Base-by-base conservation (phyloP, 2,113 vertebrate genomes). In the Bambusicola thoracicus region DNA sequence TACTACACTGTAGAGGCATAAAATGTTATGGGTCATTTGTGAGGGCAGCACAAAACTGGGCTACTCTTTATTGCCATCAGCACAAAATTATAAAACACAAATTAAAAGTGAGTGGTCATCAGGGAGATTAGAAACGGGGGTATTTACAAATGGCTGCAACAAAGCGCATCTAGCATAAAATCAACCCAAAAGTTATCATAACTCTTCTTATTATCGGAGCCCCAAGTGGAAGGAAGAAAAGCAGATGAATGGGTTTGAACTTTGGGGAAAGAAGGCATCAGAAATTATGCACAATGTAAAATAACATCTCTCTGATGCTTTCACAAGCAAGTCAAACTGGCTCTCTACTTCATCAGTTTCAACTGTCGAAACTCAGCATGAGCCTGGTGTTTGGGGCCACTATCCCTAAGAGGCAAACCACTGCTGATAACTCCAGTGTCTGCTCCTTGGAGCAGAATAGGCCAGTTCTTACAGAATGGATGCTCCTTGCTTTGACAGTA, bases 51-150 rank as follows among this genome's bases (percentile, higher is more conserved):
- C 76, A 75, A 92, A 80, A 89, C 75, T 85, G 29, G 72, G 65
- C 79, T 89, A 93, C 73, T 74, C 79, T 87, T 91, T 91, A 92
- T 13, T 87, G 79, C 41, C 81, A 85, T 82, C 93, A 85, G 87
- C 22, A 80, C 46, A 81, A 73, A 93, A 94, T 53, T 66, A 66
- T 34, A 36, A 40, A 89, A 93, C 24, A 38, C 38, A 82, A 95
- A 93, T 89, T 76, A 82, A 89, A 93, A 94, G 29, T 19, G 36
- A 95, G 65, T 75, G 89, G 79, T 43, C 87, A 72, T 49, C 32
- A 29, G 85, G 61, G 85, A 94, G 72, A 63, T 67, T 30, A 83
- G 38, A 40, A 82, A 67, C 7, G 20, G 34, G 41, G 19, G 38
- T 77, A 93, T 70, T 82, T 68, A 80, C n/a, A 72, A 87, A 94